Evolutionary conservation across 2,797 vertebrate genomes (phyloP), one percentile per base, ranked within the genome.

Genomic region (Alcedo atthis): DNA sequence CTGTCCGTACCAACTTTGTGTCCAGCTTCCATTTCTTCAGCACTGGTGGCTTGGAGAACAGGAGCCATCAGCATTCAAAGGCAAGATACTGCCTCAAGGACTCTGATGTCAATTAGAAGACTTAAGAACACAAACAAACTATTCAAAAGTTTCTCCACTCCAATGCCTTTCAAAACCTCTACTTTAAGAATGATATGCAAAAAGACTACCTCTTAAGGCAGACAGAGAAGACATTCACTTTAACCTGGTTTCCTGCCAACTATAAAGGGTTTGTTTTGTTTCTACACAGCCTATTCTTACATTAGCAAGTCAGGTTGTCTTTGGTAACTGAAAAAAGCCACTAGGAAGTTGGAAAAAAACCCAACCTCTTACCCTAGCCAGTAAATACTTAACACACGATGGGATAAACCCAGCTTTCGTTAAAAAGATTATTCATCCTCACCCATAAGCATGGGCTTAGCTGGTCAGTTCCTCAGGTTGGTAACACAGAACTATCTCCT

Each of bases 351-450:
- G 8, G 59, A 51, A 30, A 75, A 75, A 54, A 37, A 10, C 5
- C 0, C 45, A 43, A 70, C 26, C 8, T 48, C 30, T 43, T 69
- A 74, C 24, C 28, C 32, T 53, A 70, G 32, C 12, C 35, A 81
- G 19, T 32, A 90, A 81, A 82, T 45, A 85, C 33, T 71, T 63
- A 49, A 79, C 4, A 46, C 43, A 69, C 2, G 15, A 86, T 28
- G 19, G 63, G 46, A 73, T 59, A 92, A 90, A 94, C 18, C 0
- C 30, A 45, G 51, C 40, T 84, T 92, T 80, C 69, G 21, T 35
- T 67, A 35, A 64, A 91, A 93, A 63, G 43, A 35, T 81, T 81
- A 54, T 66, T 82, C 30, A n/a, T 22, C 48, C n/a, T 80, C 57
- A 35, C 7, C 57, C 69, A 68, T 7, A 9, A 78, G 8, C 49